phyloP scores from a whole-genome alignment of 1,140 invertebrate genomes.

The Zaprionus ornatus region DNA sequence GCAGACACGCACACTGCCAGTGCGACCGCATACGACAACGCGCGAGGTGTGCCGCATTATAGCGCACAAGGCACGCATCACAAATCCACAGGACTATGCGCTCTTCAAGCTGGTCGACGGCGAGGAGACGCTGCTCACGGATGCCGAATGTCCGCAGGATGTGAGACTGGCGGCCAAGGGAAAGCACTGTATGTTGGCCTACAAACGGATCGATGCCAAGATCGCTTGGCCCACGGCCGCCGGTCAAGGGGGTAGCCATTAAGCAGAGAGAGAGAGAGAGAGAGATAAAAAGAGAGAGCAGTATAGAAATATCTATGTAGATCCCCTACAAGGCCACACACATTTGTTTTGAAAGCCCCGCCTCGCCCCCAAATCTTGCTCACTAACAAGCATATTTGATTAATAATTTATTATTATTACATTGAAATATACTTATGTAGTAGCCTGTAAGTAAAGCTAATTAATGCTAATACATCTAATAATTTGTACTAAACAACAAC shows the following conservation, averaged over 20 bases:
- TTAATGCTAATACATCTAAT: conserved; percentile 77
- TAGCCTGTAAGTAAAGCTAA: conserved; percentile 77
- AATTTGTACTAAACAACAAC: conserved; percentile 80
- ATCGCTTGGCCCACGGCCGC: conserved; percentile 94
- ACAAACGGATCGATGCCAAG: conserved; percentile 97
- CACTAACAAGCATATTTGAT: conserved; percentile 81
- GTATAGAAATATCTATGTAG: neutral
- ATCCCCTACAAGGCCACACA: neutral
- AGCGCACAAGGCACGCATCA: conserved; percentile 95
- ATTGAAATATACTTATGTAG: conserved; percentile 77
- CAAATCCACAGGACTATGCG: conserved; percentile 97
- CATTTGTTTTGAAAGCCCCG: neutral
- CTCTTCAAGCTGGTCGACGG: conserved; percentile 95
- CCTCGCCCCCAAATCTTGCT: conserved; percentile 56
- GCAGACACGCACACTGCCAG: conserved; percentile 94
- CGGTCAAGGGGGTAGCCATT: conserved; percentile 48
- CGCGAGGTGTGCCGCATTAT: conserved; percentile 96
- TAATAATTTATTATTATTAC: conserved; percentile 83
- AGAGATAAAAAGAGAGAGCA: neutral
- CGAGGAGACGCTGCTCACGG: conserved; percentile 94
- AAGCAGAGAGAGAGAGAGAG: neutral
- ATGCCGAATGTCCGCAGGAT: conserved; percentile 95
- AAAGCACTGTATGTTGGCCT: conserved; percentile 95
- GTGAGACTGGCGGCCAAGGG: conserved; percentile 89
- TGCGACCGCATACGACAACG: conserved; percentile 95